Percentiles rank a stretch among this genome's conserved stretches.
These are phyloP conservation scores for Tridacna gigas DNA, from an alignment of 2,888 invertebrate genomes.

Conservation along the genomic window DNA sequence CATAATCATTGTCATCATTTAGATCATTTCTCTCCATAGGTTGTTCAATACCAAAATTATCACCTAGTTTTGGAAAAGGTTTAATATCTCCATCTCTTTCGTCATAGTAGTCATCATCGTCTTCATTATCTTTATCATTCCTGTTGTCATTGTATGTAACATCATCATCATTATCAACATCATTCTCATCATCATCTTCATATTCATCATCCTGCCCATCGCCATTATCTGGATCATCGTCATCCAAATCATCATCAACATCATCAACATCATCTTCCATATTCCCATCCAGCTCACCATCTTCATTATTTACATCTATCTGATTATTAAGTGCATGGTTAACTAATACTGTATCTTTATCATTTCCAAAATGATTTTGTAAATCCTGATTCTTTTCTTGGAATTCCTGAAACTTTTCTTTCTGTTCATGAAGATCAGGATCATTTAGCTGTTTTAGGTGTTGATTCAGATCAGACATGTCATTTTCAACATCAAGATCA, in stretches of 20 bases:
- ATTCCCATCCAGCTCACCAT: slow-evolving; percentile 56
- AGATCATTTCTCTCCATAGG: slow-evolving; percentile 56
- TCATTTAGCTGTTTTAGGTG: slow-evolving; percentile 18
- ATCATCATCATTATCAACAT: slow-evolving; percentile 58
- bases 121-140: slow-evolving; percentile 46
- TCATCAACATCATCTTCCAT: slow-evolving; percentile 48
- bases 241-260: slow-evolving; percentile 48
- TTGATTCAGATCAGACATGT: slow-evolving; percentile 23
- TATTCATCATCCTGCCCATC: slow-evolving; percentile 67
- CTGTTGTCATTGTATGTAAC: slow-evolving; percentile 43
- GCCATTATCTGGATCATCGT: slow-evolving; percentile 38
- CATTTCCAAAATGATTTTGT: background rate
- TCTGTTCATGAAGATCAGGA: slow-evolving; percentile 23
- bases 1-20: slow-evolving; percentile 57
- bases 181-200: slow-evolving; percentile 64
- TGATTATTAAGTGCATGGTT: slow-evolving; percentile 45
- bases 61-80: slow-evolving; percentile 1
- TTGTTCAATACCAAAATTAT: slow-evolving; percentile 26
- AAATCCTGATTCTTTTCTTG: background rate
- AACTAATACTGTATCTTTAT: slow-evolving; percentile 8
- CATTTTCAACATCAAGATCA: slow-evolving; percentile 22
- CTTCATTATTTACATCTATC: slow-evolving; percentile 62
- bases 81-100: slow-evolving; percentile 20
- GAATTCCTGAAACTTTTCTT: background rate
- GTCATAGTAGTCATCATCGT: slow-evolving; percentile 55